Base-by-base conservation (phyloP, 2,888 invertebrate species). In the Perizoma flavofasciatum region DNA sequence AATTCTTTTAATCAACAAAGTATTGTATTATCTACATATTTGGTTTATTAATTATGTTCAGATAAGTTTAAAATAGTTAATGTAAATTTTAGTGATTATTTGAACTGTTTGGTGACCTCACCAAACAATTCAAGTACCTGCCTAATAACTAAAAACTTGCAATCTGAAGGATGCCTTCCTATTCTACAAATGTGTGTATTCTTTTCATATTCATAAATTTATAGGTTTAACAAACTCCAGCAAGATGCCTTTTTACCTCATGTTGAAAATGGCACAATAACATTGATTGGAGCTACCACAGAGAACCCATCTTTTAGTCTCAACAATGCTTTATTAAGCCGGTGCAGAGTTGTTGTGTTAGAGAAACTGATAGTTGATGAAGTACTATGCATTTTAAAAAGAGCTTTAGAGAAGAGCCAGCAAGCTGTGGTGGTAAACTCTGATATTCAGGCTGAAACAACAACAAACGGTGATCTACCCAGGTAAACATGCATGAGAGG, bases 271-370 rank as follows among this genome's bases (percentile, higher is more conserved):
- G 97, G 97, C 0, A 95, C 95, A 34, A 94, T 97, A 41, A 95
- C 93, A 46, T 84, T 97, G 60, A 93, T 97, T 59, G 97, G 97
- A 35, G 97, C 97, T 0, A 97, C 97, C 0, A 97, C 97, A 43
- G 97, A 97, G 82, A 97, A 97, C 83, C 97, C 97, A n/a, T 97
- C 97, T 0, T 97, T 97, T 80, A 95, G 95, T 73, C 93, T 97
- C 50, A 97, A 97, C 83, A 95, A 94, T 68, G 96, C 97, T 0
- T 83, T 97, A 39, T 86, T 97, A 7, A 96, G 96, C 79, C 93
- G 97, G 33, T 97, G 96, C 75, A 92, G 95, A 66, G 96, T 97
- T 3, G 93, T 97, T 62, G 94, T 95, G 0, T 85, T 96, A 79
- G 94, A 96, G 66, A 97, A 96, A 85, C 86, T 97, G 34, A 82